These are phyloP conservation scores for Blastobasis lacticolella DNA, from an alignment of 2,888 invertebrate genomes.

Conservation along the genomic window DNA sequence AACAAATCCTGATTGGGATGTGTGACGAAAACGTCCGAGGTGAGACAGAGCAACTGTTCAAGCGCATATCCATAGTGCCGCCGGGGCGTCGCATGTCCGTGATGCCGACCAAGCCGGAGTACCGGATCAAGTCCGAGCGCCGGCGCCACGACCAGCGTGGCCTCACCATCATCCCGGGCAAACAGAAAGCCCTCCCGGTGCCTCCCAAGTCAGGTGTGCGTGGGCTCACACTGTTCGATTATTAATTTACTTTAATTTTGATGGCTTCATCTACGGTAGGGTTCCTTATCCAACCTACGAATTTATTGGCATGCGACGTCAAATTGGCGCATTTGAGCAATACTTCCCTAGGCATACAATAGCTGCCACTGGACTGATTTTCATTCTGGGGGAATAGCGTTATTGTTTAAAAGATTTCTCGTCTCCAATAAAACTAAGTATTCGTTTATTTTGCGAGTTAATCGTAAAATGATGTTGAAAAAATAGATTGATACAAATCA, in stretches of 20 bases:
- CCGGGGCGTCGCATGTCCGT: conserved; percentile 54
- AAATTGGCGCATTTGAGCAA: too few species aligned
- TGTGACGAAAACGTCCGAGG: conserved; percentile 40
- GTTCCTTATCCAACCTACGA: too few species aligned
- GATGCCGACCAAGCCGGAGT: conserved; percentile 36
- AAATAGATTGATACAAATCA: too few species aligned
- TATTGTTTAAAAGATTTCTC: too few species aligned
- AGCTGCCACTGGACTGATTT: too few species aligned
- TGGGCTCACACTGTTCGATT: conserved; percentile 55
- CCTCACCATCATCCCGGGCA: conserved; percentile 51
- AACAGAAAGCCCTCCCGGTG: conserved; percentile 38
- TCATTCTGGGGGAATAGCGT: too few species aligned
- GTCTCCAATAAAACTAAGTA: too few species aligned
- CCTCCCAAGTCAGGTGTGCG: conserved; percentile 40
- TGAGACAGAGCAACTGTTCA: conserved; percentile 52
- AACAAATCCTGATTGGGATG: conserved; percentile 44
- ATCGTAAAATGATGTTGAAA: too few species aligned
- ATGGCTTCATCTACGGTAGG: too few species aligned
- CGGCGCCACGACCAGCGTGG: conserved; percentile 46
- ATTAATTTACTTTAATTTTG: conserved; percentile 22
- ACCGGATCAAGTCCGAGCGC: conserved; percentile 34
- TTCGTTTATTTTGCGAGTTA: too few species aligned
- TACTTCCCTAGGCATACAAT: too few species aligned
- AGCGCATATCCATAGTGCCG: conserved; percentile 57
- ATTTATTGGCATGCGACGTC: too few species aligned